Evolutionary conservation across 2,797 vertebrate genomes (phyloP).

Genomic region (Peromyscus aztecus): DNA sequence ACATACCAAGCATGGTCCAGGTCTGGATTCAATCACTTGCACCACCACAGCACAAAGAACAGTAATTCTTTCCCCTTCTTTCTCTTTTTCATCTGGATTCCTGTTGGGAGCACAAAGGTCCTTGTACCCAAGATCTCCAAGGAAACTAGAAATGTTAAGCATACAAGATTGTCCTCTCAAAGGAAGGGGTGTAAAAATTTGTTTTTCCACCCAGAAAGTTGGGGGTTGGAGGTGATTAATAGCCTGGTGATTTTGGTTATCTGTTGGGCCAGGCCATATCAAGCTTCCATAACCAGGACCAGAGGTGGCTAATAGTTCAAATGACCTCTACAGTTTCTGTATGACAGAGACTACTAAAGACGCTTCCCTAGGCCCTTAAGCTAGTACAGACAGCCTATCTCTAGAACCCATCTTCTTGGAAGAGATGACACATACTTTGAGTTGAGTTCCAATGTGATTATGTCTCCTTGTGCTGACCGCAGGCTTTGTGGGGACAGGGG

Average conservation of each 20-base stretch:
- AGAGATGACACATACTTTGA: not conserved
- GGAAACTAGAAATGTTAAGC: not conserved
- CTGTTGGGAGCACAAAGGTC: not conserved
- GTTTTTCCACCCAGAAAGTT: not conserved
- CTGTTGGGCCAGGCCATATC: not conserved
- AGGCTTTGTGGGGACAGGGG: not conserved
- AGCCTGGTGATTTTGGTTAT: not conserved
- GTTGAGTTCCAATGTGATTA: not conserved
- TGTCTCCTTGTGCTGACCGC: not conserved
- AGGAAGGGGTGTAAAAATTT: not conserved
- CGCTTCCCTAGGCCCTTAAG: not conserved
- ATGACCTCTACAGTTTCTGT: not conserved
- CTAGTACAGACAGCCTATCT: not conserved
- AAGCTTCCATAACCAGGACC: not conserved
- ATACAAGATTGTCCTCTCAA: not conserved
- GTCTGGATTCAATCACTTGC: not conserved
- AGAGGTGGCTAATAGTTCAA: not conserved
- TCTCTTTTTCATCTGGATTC: not conserved
- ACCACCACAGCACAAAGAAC: not conserved
- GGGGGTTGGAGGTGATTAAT: not conserved
- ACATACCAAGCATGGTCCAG: not conserved
- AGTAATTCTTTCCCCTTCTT: not conserved
- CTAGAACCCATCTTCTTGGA: not conserved
- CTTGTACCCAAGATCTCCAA: not conserved
- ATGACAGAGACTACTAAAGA: not conserved